Evolutionary conservation across 2,888 invertebrate species (phyloP), one percentile per base, ranked within the genome.

Genomic region (Eulithis prunata): DNA sequence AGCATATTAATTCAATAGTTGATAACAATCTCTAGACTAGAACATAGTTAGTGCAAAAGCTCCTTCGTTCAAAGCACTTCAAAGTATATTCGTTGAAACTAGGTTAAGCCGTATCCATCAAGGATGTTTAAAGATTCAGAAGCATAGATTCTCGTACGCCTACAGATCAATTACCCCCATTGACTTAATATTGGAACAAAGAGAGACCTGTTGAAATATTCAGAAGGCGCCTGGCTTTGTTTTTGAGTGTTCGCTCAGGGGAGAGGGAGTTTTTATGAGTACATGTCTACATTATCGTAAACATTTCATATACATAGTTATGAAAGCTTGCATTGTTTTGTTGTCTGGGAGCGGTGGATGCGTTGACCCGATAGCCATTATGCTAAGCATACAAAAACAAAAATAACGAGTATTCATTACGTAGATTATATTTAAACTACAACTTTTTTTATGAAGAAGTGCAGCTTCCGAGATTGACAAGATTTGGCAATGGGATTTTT

Each of bases 101-200:
- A 71, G 68, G 70, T 64, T 58, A 62, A 71, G 70, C 66, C 66
- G 68, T 73, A 73, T 74, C 75, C 78, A 75, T 73, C 72, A 79
- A 71, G 75, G 73, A 78, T 81, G 73, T 78, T 86, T 77, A 86
- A 81, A 85, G 75, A 86, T 86, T 85, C 79, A 85, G 79, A 59
- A 62, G 76, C 75, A 79, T 84, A 81, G 81, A 84, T 85, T 81
- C 80, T 81, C 81, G 81, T 78, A 76, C 78, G 80, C 82, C 81
- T 86, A 86, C 87, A 88, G 91, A 91, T 91, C 91, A 91, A 93
- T 93, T 92, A 93, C 91, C 90, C 80, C 83, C 89, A 91, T 90
- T 91, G 91, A 91, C 91, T 93, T 93, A 91, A 91, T 92, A 90
- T 91, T 89, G 86, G 76, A 79, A 87, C 88, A 89, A 90, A 91